Conservation (phyloP, 2,113 vertebrate species). For the Sebastes schlegelii region DNA sequence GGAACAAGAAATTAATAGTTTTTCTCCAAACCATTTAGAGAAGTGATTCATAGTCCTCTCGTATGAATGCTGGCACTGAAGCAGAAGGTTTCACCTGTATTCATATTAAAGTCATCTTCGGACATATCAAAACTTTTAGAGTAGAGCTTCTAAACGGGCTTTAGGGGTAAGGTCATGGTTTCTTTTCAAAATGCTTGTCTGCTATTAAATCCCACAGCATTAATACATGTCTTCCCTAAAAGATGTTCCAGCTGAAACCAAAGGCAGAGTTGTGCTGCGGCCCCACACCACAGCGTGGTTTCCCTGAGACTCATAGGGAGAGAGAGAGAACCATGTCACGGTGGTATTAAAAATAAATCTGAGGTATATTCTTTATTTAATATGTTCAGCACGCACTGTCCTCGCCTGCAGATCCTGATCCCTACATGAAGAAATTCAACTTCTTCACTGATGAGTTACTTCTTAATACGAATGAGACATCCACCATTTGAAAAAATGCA, state of each 20-base stretch:
- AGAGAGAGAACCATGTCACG: conserved; percentile 4
- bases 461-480: background rate
- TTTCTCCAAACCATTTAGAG: background rate
- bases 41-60: background rate
- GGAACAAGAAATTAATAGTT: conserved; percentile 2
- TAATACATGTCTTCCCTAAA: background rate
- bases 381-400: conserved; percentile 32
- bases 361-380: conserved; percentile 38
- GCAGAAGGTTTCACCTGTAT: background rate
- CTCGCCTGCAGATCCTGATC: conserved; percentile 10
- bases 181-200: background rate
- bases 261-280: background rate
- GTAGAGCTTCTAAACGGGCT: background rate
- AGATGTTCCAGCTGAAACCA: background rate
- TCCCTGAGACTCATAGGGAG: background rate
- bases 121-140: background rate
- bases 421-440: conserved; percentile 5
- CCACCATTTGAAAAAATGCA: background rate
- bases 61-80: background rate
- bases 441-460: background rate
- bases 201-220: background rate
- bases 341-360: conserved; percentile 47
- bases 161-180: background rate
- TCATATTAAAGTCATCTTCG: background rate
- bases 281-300: background rate